These are phyloP conservation scores for Amaurobius ferox DNA, from an alignment of 2,888 invertebrate genomes.

Conservation along the genomic window DNA sequence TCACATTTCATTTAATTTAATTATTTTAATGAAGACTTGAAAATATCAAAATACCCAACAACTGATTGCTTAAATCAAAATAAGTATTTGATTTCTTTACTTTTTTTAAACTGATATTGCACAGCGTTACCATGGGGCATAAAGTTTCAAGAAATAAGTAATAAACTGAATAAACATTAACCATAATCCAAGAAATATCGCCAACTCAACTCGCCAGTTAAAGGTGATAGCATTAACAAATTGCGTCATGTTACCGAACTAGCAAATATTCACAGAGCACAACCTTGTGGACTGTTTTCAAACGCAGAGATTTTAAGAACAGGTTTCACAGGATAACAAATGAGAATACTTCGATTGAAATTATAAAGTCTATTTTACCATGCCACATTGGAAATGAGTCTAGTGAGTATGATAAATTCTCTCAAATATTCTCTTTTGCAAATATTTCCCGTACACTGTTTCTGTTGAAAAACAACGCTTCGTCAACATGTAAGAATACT, in stretches of 20 bases:
- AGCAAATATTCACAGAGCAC: not conserved
- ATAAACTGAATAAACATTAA: no score
- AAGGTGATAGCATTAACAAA: not conserved
- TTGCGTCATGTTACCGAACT: not conserved
- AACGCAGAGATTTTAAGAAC: not conserved
- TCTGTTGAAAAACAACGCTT: not conserved
- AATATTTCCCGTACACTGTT: not conserved
- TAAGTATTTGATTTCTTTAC: no score
- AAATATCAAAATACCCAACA: no score
- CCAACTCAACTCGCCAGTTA: not conserved
- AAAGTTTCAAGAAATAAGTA: no score
- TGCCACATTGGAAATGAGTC: not conserved
- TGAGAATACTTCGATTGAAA: not conserved
- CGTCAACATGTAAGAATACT: not conserved
- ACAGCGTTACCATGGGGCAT: no score
- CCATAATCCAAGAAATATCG: no score
- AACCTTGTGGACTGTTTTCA: not conserved
- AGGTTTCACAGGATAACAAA: not conserved
- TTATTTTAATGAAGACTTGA: no score
- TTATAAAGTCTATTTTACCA: conserved; percentile 6
- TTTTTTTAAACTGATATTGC: no score
- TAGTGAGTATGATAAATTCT: not conserved
- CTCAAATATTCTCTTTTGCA: not conserved
- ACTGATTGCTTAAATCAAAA: no score
- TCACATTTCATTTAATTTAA: no score